Evolutionary conservation across 2,888 invertebrate genomes (phyloP).

Genomic region (Fragum fragum): DNA sequence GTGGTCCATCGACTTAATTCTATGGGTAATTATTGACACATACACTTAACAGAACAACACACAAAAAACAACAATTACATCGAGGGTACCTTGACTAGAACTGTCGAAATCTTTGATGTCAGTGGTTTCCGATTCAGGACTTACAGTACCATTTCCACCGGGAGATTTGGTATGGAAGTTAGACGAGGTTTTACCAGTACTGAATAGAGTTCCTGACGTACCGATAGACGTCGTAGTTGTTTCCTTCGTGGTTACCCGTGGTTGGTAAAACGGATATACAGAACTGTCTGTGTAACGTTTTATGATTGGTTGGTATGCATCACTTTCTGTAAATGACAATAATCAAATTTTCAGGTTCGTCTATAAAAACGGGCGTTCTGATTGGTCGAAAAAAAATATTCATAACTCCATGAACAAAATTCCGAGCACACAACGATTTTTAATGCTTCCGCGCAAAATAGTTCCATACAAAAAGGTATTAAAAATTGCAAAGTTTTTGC

Average conservation of each 20-base stretch:
- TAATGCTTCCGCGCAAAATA: too few species aligned
- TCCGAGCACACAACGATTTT: too few species aligned
- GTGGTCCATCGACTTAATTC: too few species aligned
- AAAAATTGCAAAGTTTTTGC: too few species aligned
- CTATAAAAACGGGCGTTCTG: too few species aligned
- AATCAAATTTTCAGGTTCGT: too few species aligned
- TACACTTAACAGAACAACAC: neutral
- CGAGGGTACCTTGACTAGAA: slow-evolving; percentile 7
- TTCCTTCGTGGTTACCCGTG: neutral
- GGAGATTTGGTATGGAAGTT: neutral
- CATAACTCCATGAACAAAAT: too few species aligned
- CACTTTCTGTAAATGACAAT: neutral
- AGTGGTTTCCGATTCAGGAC: neutral
- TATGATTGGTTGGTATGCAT: slow-evolving; percentile 1
- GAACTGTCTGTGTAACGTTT: neutral
- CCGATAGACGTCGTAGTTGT: neutral
- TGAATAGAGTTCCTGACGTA: slow-evolving; percentile 5
- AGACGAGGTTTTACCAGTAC: neutral
- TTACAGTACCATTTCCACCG: neutral
- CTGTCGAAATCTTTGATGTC: neutral
- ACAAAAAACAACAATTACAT: neutral
- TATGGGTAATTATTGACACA: neutral
- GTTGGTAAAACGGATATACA: neutral
- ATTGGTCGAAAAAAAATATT: too few species aligned
- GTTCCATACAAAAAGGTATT: too few species aligned